Conservation (phyloP, 2,113 vertebrate species). For the Thunnus maccoyii region DNA sequence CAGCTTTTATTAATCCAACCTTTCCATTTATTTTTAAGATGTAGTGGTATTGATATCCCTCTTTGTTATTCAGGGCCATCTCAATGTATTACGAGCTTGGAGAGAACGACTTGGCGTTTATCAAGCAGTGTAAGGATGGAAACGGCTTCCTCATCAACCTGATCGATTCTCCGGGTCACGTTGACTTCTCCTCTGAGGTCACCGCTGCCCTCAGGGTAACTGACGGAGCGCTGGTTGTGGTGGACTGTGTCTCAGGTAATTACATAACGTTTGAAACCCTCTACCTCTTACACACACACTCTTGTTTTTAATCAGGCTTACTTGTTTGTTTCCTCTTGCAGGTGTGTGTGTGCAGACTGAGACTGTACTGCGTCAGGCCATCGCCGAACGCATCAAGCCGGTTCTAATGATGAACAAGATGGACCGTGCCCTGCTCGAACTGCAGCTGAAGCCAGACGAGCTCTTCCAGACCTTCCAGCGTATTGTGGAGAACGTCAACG, state of each 20-base stretch:
- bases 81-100: conserved; percentile 93
- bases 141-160: conserved; percentile 96
- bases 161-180: conserved; percentile 95
- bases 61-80: conserved; percentile 87
- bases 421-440: conserved; percentile 94
- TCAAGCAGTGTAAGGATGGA: conserved; percentile 95
- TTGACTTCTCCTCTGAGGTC: conserved; percentile 97
- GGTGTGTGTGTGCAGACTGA: conserved; percentile 97
- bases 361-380: conserved; percentile 95
- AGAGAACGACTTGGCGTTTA: conserved; percentile 93
- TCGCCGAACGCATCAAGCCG: conserved; percentile 94
- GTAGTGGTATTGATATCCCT: background rate
- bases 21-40: background rate
- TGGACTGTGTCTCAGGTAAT: conserved; percentile 96
- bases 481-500: conserved; percentile 95
- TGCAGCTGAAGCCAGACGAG: conserved; percentile 92
- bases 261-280: background rate
- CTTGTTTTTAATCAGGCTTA: background rate
- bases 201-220: conserved; percentile 96
- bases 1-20: background rate
- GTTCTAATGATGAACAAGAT: conserved; percentile 99
- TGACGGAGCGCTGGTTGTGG: conserved; percentile 94
- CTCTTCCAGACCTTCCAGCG: conserved; percentile 96
- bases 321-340: conserved; percentile 55
- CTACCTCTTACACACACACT: background rate